Evolutionary conservation across 2,888 invertebrate genomes (phyloP).

Genomic region (Microctonus brassicae): DNA sequence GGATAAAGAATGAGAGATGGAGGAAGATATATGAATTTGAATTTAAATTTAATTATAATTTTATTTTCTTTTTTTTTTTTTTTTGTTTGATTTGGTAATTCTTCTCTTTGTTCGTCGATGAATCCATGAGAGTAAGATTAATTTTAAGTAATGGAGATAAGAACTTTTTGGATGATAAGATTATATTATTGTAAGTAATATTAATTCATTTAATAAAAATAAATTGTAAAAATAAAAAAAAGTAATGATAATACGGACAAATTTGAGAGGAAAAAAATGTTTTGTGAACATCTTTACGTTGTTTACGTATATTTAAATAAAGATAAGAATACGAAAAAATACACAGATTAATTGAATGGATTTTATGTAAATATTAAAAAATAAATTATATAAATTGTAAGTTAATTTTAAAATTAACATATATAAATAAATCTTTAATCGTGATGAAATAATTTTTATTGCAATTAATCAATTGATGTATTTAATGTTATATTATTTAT

Average conservation of each 20-base stretch:
- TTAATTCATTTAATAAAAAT: neutral
- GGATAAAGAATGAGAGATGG: neutral
- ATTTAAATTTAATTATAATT: no score
- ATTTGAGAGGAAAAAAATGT: neutral
- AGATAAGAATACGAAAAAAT: no score
- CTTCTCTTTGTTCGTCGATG: slow-evolving; percentile 42
- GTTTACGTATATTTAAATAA: slow-evolving; percentile 23
- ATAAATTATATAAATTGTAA: neutral
- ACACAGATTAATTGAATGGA: slow-evolving; percentile 45
- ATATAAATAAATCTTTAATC: slow-evolving; percentile 49
- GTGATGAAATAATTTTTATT: slow-evolving; percentile 31
- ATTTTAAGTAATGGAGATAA: neutral
- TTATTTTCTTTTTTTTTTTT: no score
- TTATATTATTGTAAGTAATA: neutral
- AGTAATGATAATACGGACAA: neutral
- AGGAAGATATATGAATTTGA: no score
- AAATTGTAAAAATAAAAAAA: neutral
- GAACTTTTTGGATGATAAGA: neutral
- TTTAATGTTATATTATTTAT: no score
- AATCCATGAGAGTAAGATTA: neutral
- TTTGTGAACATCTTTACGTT: neutral
- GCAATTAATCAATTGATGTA: no score
- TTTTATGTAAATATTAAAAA: slow-evolving; percentile 53
- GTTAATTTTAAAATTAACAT: slow-evolving; percentile 28
- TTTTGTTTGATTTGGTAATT: neutral